Percentiles rank a stretch among this genome's conserved stretches.
Evolutionary conservation across 1,140 invertebrate genomes (phyloP).

Genomic region (Elymnias hypermnestra): DNA sequence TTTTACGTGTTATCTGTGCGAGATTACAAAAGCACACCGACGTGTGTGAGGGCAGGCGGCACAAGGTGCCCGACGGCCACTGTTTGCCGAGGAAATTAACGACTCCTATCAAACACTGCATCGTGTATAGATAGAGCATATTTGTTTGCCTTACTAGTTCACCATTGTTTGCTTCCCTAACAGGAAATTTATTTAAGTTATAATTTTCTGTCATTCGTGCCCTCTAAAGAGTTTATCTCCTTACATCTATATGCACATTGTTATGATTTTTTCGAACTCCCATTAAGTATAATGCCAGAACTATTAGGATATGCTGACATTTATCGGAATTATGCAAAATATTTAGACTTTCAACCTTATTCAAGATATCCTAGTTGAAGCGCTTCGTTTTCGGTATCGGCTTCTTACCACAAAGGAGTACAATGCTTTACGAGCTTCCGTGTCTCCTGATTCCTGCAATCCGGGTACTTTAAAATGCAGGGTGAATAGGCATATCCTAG

Average conservation of each 20-base stretch:
- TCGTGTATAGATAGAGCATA: conserved; percentile 57
- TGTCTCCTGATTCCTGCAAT: no score
- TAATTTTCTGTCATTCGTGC: conserved; percentile 69
- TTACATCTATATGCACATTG: conserved; percentile 35
- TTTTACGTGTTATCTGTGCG: conserved; percentile 12
- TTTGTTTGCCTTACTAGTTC: conserved; percentile 56
- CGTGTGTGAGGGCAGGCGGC: conserved; percentile 25
- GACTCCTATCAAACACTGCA: conserved; percentile 62
- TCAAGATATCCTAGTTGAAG: no score
- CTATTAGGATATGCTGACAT: background rate
- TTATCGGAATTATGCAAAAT: no score
- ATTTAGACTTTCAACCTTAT: no score
- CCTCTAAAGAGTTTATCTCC: conserved; percentile 58
- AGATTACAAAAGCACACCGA: conserved; percentile 24
- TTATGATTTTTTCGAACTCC: conserved; percentile 24
- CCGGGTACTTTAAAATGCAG: no score
- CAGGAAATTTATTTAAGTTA: conserved; percentile 74
- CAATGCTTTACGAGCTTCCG: no score
- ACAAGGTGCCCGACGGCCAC: conserved; percentile 27
- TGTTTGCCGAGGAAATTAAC: conserved; percentile 55
- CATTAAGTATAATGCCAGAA: no score
- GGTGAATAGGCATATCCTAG: no score
- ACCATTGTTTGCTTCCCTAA: conserved; percentile 56
- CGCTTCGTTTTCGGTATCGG: no score
- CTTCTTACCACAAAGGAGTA: no score